Percentiles rank a stretch among this genome's conserved stretches.
Conservation (phyloP, 2,113 vertebrate species). For the Pollimyrus isidori region DNA sequence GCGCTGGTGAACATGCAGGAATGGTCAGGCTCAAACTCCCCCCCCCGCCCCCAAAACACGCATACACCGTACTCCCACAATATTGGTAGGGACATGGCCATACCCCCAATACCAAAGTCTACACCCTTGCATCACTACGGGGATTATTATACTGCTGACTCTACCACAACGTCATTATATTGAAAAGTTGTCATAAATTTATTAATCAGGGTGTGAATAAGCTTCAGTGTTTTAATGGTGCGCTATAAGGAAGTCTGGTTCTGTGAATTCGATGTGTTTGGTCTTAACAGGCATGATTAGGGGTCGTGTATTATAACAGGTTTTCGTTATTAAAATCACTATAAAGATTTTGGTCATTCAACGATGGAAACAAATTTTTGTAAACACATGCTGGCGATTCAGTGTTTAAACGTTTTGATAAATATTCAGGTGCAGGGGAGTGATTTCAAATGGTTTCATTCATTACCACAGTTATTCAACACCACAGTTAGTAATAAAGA, state of each 20-base stretch:
- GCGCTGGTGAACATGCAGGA: background rate
- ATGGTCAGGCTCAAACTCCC: background rate
- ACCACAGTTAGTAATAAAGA: background rate
- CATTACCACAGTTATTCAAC: background rate
- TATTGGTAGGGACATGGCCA: background rate
- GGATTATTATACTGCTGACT: background rate
- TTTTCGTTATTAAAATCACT: background rate
- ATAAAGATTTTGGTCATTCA: background rate
- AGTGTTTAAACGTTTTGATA: background rate
- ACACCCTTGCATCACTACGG: background rate
- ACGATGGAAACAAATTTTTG: background rate
- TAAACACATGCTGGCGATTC: background rate
- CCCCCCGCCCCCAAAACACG: background rate
- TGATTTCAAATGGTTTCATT: background rate
- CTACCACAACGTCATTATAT: background rate
- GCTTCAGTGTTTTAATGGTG: background rate
- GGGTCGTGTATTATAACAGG: background rate
- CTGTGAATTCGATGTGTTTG: background rate
- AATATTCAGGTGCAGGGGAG: background rate
- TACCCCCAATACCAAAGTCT: background rate
- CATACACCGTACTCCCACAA: background rate
- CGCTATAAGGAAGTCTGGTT: background rate
- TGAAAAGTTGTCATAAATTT: background rate
- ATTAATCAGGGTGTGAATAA: background rate
- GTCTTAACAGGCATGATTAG: background rate